A percentile compares a stretch with the other conserved stretches of the same genome.
Conservation (phyloP, 2,113 vertebrate species). For the Sus scrofa region DNA sequence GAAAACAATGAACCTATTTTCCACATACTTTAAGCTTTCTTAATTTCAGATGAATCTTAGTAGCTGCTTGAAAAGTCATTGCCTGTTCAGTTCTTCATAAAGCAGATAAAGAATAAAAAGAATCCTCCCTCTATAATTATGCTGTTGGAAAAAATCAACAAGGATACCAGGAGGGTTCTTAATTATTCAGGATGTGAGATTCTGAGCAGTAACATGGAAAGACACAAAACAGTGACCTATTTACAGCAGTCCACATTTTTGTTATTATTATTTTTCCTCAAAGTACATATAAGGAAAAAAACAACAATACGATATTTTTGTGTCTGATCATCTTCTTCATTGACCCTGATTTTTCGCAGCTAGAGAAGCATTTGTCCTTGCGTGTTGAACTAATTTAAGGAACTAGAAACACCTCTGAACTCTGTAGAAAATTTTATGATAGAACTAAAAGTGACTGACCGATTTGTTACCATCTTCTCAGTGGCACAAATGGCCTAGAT, state of each 20-base stretch:
- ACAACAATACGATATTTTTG: background rate
- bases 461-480: constrained; percentile 53
- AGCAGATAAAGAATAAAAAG: background rate
- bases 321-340: background rate
- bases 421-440: constrained; percentile 29
- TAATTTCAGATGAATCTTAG: background rate
- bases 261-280: constrained; percentile 4
- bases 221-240: background rate
- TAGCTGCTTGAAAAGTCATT: background rate
- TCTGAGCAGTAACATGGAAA: background rate
- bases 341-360: background rate
- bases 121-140: background rate
- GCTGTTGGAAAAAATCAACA: background rate
- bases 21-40: background rate
- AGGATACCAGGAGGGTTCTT: background rate
- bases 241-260: background rate
- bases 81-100: background rate
- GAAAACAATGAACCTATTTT: background rate
- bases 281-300: background rate
- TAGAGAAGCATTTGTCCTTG: background rate
- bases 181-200: background rate
- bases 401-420: constrained; percentile 21
- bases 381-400: constrained; percentile 31
- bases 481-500: constrained; percentile 34
- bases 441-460: constrained; percentile 12